Percentiles rank a stretch among this genome's conserved stretches.
phyloP scores from a whole-genome alignment of 1,140 invertebrate genomes.

The Diploscapter pachys region DNA sequence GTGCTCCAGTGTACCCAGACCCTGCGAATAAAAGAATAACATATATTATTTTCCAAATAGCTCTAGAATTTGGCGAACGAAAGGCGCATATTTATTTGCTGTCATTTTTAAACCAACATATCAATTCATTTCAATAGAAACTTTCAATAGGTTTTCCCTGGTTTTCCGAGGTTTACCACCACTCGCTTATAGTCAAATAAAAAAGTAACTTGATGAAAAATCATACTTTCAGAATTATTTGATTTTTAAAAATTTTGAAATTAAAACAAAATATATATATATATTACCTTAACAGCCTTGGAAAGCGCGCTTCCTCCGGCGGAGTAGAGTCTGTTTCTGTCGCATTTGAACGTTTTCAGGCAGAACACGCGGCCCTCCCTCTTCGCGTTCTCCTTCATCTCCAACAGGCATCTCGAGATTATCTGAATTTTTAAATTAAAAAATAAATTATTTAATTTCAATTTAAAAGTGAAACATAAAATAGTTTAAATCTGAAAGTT shows the following conservation, averaged over 20 bases:
- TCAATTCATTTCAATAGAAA: too few species aligned
- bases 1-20: too few species aligned
- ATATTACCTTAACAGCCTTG: slow-evolving; percentile 68
- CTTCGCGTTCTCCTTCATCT: slow-evolving; percentile 68
- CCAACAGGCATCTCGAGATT: slow-evolving; percentile 73
- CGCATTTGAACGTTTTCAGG: slow-evolving; percentile 81
- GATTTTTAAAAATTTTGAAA: background rate
- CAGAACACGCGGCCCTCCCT: slow-evolving; percentile 62
- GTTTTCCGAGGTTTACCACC: too few species aligned
- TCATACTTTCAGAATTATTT: too few species aligned
- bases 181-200: too few species aligned
- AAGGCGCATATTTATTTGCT: too few species aligned
- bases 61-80: too few species aligned
- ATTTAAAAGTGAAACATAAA: background rate
- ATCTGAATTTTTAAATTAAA: slow-evolving; percentile 61
- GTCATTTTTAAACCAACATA: too few species aligned
- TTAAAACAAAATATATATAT: background rate
- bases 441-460: background rate
- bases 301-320: slow-evolving; percentile 80
- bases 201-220: too few species aligned
- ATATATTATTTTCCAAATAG: too few species aligned
- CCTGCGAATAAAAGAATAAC: too few species aligned
- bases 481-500: slow-evolving; percentile 2
- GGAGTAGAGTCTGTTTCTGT: slow-evolving; percentile 87
- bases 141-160: too few species aligned